These are phyloP conservation scores for Eulithis testata DNA, from an alignment of 2,888 invertebrate species.

Conservation along the genomic window DNA sequence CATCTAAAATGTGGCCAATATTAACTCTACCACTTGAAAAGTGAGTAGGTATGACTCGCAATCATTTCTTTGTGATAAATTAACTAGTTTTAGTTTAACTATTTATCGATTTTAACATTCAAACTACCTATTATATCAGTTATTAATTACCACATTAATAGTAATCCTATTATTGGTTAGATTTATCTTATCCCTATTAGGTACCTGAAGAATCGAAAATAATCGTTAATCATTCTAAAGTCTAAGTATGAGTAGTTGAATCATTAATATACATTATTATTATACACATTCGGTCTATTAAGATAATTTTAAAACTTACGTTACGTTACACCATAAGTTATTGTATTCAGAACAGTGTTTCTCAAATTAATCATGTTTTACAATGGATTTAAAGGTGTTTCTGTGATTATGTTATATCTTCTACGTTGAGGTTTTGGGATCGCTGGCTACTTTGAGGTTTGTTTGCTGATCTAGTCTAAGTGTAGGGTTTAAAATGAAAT, in stretches of 20 bases:
- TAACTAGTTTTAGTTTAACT: conserved; percentile 43
- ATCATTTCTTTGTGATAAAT: conserved; percentile 48
- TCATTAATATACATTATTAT: conserved; percentile 1
- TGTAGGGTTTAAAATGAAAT: conserved; percentile 65
- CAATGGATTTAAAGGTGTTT: conserved; percentile 59
- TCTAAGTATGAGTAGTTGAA: conserved; percentile 15
- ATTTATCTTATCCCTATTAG: conserved; percentile 69
- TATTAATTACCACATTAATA: conserved; percentile 32
- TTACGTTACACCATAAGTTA: conserved; percentile 51
- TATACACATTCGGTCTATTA: conserved; percentile 43
- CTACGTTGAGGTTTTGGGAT: conserved; percentile 38
- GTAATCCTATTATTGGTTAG: conserved; percentile 45
- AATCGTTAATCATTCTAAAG: conserved; percentile 31
- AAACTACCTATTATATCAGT: conserved; percentile 25
- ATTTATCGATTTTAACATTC: conserved; percentile 35
- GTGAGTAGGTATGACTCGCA: conserved; percentile 43
- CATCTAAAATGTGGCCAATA: conserved; percentile 37
- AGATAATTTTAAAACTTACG: conserved; percentile 45
- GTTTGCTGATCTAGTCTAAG: conserved; percentile 77
- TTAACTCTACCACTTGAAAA: conserved; percentile 41
- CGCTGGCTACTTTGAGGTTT: conserved; percentile 49
- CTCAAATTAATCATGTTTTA: conserved; percentile 70
- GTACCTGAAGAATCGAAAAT: conserved; percentile 76
- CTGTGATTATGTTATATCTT: conserved; percentile 70
- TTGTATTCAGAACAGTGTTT: conserved; percentile 75